Evolutionary conservation across 1,140 invertebrate genomes (phyloP), one percentile per base, ranked within the genome.

Genomic region (Euschistus heros): DNA sequence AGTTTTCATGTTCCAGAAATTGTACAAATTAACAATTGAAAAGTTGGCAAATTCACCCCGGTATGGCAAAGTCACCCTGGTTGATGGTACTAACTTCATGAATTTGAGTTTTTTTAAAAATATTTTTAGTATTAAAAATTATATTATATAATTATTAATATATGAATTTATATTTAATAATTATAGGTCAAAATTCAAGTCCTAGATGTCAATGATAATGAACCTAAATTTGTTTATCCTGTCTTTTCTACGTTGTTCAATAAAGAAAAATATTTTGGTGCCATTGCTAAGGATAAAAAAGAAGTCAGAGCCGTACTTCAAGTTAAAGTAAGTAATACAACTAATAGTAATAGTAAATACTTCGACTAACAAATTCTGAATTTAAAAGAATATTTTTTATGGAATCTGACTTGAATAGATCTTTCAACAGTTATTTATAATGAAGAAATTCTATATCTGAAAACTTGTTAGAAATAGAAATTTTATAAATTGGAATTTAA

Each of bases 141-240:
- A n/a, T n/a, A n/a, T n/a, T n/a, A n/a, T n/a, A n/a, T n/a, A n/a
- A n/a, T n/a, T n/a, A n/a, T n/a, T n/a, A n/a, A n/a, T n/a, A n/a
- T n/a, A n/a, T 10, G 44, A 13, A 54, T 22, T 54, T 54, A 26
- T 54, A 15, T 54, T 22, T 2, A 54, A 30, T 15, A 33, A 20
- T 68, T 69, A 2, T 72, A 84, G 71, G 81, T 96, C 0, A 87
- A 87, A 67, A 82, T 96, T 5, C 86, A 89, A 69, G 84, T 96
- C 0, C 77, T 86, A 0, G 92, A 95, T 73, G 82, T 89, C 1
- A 95, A 95, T 72, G 92, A 95, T 72, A 94, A 94, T 73, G 78
- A 79, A 3, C 92, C 92, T 0, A 80, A 83, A 66, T 95, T 94
- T 73, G 74, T 89, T 0, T 88, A 87, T 66, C 83, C 86, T 0